phyloP scores from a whole-genome alignment of 2,888 invertebrate genomes.

The Epsilonema sp. region DNA sequence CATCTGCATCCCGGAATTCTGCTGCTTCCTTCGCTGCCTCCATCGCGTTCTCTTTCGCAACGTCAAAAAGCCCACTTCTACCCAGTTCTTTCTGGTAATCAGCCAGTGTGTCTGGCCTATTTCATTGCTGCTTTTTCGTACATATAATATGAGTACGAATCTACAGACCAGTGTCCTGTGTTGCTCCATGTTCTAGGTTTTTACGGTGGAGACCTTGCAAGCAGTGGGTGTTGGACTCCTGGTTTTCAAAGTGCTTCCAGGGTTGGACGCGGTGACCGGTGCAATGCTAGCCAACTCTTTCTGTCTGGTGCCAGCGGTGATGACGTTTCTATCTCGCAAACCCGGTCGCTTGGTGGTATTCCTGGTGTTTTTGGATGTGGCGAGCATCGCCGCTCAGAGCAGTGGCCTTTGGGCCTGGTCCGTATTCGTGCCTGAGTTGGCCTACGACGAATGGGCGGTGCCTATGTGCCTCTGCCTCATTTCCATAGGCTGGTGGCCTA shows the following conservation, averaged over 20 bases:
- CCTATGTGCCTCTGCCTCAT: slow-evolving; percentile 63
- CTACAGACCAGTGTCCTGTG: too few species aligned
- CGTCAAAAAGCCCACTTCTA: slow-evolving; percentile 20
- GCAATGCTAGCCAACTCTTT: slow-evolving; percentile 88
- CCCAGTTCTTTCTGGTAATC: slow-evolving; percentile 22
- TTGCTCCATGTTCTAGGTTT: too few species aligned
- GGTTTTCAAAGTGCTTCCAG: slow-evolving; percentile 68
- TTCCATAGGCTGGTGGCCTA: slow-evolving; percentile 78
- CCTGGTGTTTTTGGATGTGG: slow-evolving; percentile 43
- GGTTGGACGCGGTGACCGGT: slow-evolving; percentile 76
- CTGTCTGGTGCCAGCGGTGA: slow-evolving; percentile 64
- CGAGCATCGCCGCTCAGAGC: slow-evolving; percentile 65
- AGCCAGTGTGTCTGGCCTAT: too few species aligned
- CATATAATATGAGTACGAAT: too few species aligned
- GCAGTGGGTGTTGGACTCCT: slow-evolving; percentile 65
- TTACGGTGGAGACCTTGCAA: slow-evolving; percentile 66
- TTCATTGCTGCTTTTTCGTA: too few species aligned
- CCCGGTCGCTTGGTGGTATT: slow-evolving; percentile 17
- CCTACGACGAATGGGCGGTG: slow-evolving; percentile 49
- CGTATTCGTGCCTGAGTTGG: slow-evolving; percentile 21
- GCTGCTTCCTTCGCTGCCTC: slow-evolving; percentile 27
- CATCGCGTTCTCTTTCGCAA: slow-evolving; percentile 32
- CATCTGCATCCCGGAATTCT: slow-evolving; percentile 29
- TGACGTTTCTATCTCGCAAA: slow-evolving; percentile 37
- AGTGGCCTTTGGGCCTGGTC: slow-evolving; percentile 82